phyloP scores from a whole-genome alignment of 1,140 invertebrate species.

The Choristoneura fumiferana region DNA sequence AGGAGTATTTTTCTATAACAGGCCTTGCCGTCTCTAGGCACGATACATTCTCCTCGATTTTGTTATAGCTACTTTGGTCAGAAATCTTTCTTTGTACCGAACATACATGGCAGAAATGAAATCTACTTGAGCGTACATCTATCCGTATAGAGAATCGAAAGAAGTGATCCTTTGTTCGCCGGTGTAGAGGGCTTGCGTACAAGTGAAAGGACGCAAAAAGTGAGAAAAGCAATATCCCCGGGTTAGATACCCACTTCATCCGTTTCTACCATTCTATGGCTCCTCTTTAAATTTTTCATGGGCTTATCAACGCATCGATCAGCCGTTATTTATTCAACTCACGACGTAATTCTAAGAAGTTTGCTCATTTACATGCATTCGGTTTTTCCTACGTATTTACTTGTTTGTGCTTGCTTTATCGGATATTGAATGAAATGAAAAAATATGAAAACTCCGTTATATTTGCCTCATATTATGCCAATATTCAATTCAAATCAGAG shows the following conservation, averaged over 20 bases:
- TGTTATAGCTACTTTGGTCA: not conserved
- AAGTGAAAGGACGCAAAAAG: conserved; percentile 45
- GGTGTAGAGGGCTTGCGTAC: conserved; percentile 28
- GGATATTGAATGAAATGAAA: conserved; percentile 50
- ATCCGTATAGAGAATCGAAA: conserved; percentile 48
- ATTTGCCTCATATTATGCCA: conserved; percentile 31
- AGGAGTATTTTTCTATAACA: not conserved
- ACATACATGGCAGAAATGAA: not conserved
- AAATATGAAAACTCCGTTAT: conserved; percentile 37
- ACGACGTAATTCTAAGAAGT: conserved; percentile 66
- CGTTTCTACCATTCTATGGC: conserved; percentile 45
- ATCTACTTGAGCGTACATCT: conserved; percentile 27
- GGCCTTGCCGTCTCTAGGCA: too few species aligned
- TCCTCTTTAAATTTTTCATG: conserved; percentile 62
- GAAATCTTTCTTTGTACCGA: too few species aligned
- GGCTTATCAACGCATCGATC: conserved; percentile 69
- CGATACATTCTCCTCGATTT: not conserved
- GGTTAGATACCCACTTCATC: conserved; percentile 38
- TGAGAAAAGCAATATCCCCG: conserved; percentile 48
- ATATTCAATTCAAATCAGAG: not conserved
- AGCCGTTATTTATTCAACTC: conserved; percentile 66
- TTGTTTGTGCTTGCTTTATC: conserved; percentile 60
- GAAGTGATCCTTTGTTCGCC: conserved; percentile 46
- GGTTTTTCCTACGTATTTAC: conserved; percentile 55
- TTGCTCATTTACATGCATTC: conserved; percentile 70